Percentiles rank a stretch among this genome's conserved stretches.
phyloP scores from a whole-genome alignment of 2,888 invertebrate species.

The Brachynemurus nebulosus region DNA sequence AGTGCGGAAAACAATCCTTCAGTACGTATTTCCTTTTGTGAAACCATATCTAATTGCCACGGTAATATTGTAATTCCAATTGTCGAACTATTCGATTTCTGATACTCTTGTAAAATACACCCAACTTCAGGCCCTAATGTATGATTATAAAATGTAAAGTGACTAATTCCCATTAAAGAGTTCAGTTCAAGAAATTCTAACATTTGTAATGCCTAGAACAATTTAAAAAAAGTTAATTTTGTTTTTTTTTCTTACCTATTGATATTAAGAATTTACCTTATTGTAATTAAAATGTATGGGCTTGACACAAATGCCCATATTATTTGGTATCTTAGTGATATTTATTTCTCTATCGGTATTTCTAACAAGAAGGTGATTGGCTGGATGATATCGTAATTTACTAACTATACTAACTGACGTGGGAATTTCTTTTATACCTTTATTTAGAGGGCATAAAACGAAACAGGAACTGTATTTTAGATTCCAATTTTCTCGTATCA shows the following conservation, averaged over 20 bases:
- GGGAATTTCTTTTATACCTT: slow-evolving; percentile 48
- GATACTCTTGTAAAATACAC: slow-evolving; percentile 60
- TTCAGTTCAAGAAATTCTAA: slow-evolving; percentile 85
- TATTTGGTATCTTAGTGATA: slow-evolving; percentile 33
- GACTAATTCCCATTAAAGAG: slow-evolving; percentile 65
- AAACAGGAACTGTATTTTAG: slow-evolving; percentile 85
- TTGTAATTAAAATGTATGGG: slow-evolving; percentile 83
- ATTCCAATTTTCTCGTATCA: slow-evolving; percentile 89
- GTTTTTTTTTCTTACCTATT: no score
- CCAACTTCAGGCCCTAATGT: slow-evolving; percentile 66
- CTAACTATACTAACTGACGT: slow-evolving; percentile 57
- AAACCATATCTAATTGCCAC: slow-evolving; percentile 76
- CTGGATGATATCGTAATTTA: slow-evolving; percentile 41
- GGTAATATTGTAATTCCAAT: slow-evolving; percentile 59
- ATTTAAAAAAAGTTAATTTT: slow-evolving; percentile 3
- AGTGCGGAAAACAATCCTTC: slow-evolving; percentile 85
- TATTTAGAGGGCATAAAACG: slow-evolving; percentile 62
- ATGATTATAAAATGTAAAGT: slow-evolving; percentile 86
- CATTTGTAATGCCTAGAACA: slow-evolving; percentile 52
- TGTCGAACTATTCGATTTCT: slow-evolving; percentile 32
- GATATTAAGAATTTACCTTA: no score
- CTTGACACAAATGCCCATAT: slow-evolving; percentile 73
- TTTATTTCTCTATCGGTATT: slow-evolving; percentile 33
- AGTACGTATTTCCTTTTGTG: slow-evolving; percentile 82
- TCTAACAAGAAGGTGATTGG: slow-evolving; percentile 49